Evolutionary conservation across 2,888 invertebrate genomes (phyloP), one percentile per base, ranked within the genome.

Genomic region (Caenorhabditis panamensis): DNA sequence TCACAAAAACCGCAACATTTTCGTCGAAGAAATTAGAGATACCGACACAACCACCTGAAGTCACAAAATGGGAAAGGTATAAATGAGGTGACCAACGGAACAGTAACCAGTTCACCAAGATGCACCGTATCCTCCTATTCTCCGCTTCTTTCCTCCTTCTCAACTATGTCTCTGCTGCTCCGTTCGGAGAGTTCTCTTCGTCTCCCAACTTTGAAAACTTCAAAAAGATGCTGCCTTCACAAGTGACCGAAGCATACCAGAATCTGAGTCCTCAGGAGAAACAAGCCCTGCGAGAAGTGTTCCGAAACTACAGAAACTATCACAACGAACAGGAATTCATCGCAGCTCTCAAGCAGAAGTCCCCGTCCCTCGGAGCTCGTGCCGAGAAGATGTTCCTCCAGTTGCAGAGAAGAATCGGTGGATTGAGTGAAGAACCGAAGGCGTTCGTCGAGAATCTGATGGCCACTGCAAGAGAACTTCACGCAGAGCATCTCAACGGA

Each of bases 321-420:
- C 63, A 20, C 20, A 62, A 67, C 16, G 73, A 68, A 22, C 54
- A 62, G 9, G 72, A 79, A 26, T 26, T 79, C 36, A 51, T 72
- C 28, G 20, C 36, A 26, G 67, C 66, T 20, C 36, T 79, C 24
- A 79, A 79, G 24, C 56, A 67, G 47, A 76, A 47, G 47, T 69
- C 75, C 8, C 79, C 82, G 9, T 28, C 51, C 22, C 75, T 82
- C 6, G 82, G 82, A 66, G 66, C 59, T 18, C 64, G 69, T n/a
- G 72, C 69, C 2, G 82, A 82, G 41, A 54, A 64, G 49, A 59
- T 67, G 20, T 47, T 68, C 54, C 22, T 49, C 1, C 56, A 54
- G 24, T 22, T 79, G 53, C 64, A 75, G n/a, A 31, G 31, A 36
- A 82, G 78, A 62, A 44, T 82, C 2, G 44, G 56, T n/a, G 67